Evolutionary conservation across 2,888 invertebrate species (phyloP), one percentile per base, ranked within the genome.

Genomic region (Stomorhina lunata): DNA sequence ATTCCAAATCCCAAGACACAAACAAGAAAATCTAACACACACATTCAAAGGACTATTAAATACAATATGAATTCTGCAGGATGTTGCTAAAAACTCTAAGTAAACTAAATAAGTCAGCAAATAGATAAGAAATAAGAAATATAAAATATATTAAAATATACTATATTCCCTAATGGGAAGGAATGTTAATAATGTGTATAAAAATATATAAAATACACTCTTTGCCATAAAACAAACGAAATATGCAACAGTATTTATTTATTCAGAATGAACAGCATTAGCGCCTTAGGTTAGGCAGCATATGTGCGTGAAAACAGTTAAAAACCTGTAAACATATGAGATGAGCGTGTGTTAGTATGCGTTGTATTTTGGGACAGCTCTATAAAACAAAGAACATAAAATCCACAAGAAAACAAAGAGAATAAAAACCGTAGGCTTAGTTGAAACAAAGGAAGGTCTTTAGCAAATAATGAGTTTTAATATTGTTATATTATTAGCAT

Each of bases 101-200:
- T 1, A 43, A 17, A 43, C 17, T 17, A 43, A 66, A 50, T 66
- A 27, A 53, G 27, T n/a, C 7, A 53, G 40, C 5, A 43, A 20
- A 17, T 34, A 9, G 9, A 34, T 27, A 25, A 25, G 10, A 53
- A 53, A 63, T n/a, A n/a, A n/a, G n/a, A n/a, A n/a, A n/a, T n/a
- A n/a, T n/a, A n/a, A n/a, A n/a, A n/a, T n/a, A 63, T 63, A 63
- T 63, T 73, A 53, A 63, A 53, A 50, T 32, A 40, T n/a, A n/a
- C n/a, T n/a, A 63, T 63, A 63, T 53, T 22, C 63, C 63, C 53
- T 29, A 43, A 29, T 40, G 50, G 9, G 20, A n/a, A n/a, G n/a
- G 50, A 15, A 40, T 72, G 27, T 6, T 61, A 17, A 2, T 63
- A 63, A 63, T 63, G 61, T 29, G 37, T 61, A 48, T 61, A 27